These are phyloP conservation scores for Clarias laeviceps DNA, from an alignment of 2,797 vertebrate species.

Conservation along the genomic window DNA sequence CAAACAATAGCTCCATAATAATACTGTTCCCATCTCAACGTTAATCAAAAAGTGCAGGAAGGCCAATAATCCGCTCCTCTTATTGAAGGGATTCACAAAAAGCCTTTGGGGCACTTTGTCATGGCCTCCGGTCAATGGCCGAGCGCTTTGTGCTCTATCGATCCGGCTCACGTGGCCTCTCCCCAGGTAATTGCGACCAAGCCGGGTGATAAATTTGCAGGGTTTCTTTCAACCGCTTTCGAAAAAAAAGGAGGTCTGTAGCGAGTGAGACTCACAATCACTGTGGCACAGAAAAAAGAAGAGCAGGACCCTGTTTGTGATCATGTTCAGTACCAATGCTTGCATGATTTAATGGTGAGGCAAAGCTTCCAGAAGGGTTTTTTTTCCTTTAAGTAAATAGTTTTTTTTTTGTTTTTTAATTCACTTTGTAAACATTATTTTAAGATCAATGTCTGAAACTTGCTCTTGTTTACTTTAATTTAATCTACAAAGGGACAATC, in stretches of 20 bases:
- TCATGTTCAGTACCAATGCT: background rate
- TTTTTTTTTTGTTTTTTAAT: background rate
- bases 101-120: conserved; percentile 68
- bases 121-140: conserved; percentile 70
- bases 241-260: conserved; percentile 56
- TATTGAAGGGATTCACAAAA: conserved; percentile 60
- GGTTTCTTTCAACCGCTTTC: conserved; percentile 63
- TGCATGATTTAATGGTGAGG: background rate
- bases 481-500: conserved; percentile 53
- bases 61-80: conserved; percentile 70
- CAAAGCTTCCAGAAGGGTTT: background rate
- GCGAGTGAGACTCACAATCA: conserved; percentile 49
- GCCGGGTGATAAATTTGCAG: conserved; percentile 73
- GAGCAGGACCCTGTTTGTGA: background rate
- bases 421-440: conserved; percentile 8
- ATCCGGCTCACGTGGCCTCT: conserved; percentile 71
- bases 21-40: conserved; percentile 65
- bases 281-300: conserved; percentile 29
- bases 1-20: conserved; percentile 74
- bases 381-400: background rate
- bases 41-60: conserved; percentile 74
- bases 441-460: conserved; percentile 38
- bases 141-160: conserved; percentile 76
- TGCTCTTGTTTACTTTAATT: conserved; percentile 32
- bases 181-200: conserved; percentile 73